phyloP scores from a whole-genome alignment of 2,888 invertebrate genomes.

The Aphidius colemani region DNA sequence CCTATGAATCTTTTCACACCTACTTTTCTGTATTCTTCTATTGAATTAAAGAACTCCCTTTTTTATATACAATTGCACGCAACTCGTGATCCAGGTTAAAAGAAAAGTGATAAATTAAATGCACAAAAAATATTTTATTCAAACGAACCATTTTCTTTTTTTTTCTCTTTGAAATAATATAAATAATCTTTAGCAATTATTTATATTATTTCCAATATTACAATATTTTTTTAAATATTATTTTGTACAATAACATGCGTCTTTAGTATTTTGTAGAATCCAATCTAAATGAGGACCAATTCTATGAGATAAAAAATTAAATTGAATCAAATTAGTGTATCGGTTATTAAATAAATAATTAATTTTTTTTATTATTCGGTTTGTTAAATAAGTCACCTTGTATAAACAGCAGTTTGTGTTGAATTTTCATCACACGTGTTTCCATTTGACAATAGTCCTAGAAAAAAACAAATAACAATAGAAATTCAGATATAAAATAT shows the following conservation, averaged over 20 bases:
- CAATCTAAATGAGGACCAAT: constrained; percentile 64
- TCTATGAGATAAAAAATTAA: constrained; percentile 35
- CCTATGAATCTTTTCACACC: too few species aligned
- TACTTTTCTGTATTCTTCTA: not conserved
- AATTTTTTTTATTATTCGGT: too few species aligned
- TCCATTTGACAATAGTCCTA: constrained; percentile 63
- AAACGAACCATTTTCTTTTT: not conserved
- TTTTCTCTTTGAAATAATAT: too few species aligned
- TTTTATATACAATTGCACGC: not conserved
- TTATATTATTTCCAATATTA: too few species aligned
- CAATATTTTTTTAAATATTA: constrained; percentile 31
- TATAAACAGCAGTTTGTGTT: constrained; percentile 61
- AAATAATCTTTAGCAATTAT: not conserved
- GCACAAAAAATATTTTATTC: too few species aligned
- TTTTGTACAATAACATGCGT: constrained; percentile 65
- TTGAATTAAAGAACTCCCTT: not conserved
- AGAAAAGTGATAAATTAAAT: not conserved
- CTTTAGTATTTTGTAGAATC: constrained; percentile 65
- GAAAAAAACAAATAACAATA: not conserved
- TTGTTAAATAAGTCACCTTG: constrained; percentile 34
- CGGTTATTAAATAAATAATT: too few species aligned
- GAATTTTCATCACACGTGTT: constrained; percentile 60
- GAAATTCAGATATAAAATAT: not conserved
- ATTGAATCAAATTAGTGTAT: too few species aligned
- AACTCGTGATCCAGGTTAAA: not conserved